A percentile compares a stretch with the other conserved stretches of the same genome.
These are phyloP conservation scores for Apis laboriosa DNA, from an alignment of 1,140 invertebrate genomes.

Conservation along the genomic window DNA sequence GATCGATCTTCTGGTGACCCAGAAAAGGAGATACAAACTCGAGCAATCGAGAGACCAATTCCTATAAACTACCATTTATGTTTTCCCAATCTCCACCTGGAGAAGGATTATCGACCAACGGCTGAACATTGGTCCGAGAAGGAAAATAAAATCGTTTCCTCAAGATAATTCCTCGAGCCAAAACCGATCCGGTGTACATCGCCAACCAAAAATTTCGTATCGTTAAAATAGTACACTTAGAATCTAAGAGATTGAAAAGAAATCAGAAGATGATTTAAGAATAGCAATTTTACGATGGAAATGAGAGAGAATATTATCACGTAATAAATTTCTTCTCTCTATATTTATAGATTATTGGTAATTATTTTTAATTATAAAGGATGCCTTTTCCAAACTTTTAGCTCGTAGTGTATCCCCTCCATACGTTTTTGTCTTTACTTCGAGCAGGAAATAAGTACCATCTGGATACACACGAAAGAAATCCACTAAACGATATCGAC, in stretches of 20 bases:
- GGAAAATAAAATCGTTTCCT: constrained; percentile 1
- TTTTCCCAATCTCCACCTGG: neutral
- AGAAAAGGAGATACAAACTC: neutral
- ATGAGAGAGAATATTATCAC: too few relatives aligned
- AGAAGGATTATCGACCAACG: neutral
- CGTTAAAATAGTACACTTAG: too few relatives aligned
- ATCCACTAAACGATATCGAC: neutral
- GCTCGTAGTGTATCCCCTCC: neutral
- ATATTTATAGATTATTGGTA: too few relatives aligned
- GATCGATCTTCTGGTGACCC: neutral
- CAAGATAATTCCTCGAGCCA: constrained; percentile 10
- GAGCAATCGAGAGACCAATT: constrained; percentile 9
- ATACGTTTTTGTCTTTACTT: too few relatives aligned
- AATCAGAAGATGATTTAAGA: too few relatives aligned
- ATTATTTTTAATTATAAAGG: too few relatives aligned
- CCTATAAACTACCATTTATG: constrained; percentile 7
- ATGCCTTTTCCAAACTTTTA: too few relatives aligned
- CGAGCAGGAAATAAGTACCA: neutral
- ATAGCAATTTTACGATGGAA: too few relatives aligned
- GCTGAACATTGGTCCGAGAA: neutral
- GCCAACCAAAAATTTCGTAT: too few relatives aligned
- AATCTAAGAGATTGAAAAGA: too few relatives aligned
- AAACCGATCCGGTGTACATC: neutral
- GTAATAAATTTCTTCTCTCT: too few relatives aligned
- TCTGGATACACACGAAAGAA: neutral